Conservation (phyloP, 23 tunicate species). For the Trididemnum clinides region DNA sequence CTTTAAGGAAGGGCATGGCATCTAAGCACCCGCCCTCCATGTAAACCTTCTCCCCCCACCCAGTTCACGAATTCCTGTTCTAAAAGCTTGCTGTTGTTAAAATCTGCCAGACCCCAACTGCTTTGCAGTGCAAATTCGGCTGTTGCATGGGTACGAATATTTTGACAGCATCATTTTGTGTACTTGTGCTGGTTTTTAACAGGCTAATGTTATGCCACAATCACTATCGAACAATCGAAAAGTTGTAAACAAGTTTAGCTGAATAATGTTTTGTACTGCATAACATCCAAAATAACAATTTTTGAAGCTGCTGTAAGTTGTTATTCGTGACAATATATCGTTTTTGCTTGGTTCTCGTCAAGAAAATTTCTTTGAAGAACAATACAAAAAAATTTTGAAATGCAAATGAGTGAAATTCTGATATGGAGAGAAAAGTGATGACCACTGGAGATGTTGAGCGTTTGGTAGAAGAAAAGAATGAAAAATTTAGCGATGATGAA, state of each 20-base stretch:
- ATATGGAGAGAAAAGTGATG: background rate
- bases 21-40: no score
- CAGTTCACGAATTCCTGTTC: no score
- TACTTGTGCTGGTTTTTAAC: no score
- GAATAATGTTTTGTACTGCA: no score
- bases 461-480: background rate
- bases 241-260: no score
- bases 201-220: no score
- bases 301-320: no score
- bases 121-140: background rate
- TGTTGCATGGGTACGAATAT: background rate
- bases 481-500: background rate
- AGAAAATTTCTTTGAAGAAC: background rate
- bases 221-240: no score
- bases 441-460: background rate
- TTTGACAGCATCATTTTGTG: background rate
- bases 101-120: background rate
- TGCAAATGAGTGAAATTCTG: background rate
- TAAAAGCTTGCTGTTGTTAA: no score
- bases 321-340: background rate
- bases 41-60: no score
- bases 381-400: background rate
- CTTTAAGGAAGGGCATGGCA: no score
- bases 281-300: no score
- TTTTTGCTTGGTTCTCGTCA: background rate